Conservation (phyloP, 2,888 invertebrate genomes). For the Lasioglossum villosulum region DNA sequence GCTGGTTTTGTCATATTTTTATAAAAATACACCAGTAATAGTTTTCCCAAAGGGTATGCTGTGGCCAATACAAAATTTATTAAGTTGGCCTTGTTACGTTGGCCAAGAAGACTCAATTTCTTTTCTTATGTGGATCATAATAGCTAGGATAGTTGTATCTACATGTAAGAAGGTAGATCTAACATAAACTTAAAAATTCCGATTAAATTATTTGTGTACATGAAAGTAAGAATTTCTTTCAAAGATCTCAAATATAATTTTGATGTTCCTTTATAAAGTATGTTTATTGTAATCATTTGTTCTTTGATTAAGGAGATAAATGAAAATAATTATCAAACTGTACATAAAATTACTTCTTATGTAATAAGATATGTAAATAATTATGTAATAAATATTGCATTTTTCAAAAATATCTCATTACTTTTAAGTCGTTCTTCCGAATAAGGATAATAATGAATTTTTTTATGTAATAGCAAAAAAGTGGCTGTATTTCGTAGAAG, state of each 20-base stretch:
- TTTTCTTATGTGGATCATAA: slow-evolving; percentile 76
- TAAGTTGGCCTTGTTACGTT: slow-evolving; percentile 79
- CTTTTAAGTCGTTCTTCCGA: slow-evolving; percentile 4
- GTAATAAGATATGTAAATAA: slow-evolving; percentile 17
- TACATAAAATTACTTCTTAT: slow-evolving; percentile 37
- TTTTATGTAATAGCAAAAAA: slow-evolving; percentile 75
- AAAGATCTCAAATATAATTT: not conserved
- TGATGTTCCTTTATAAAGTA: not conserved
- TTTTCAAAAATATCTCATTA: slow-evolving; percentile 16
- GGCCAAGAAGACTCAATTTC: slow-evolving; percentile 77
- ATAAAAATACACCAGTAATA: slow-evolving; percentile 77
- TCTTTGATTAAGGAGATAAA: not conserved
- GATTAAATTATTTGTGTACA: slow-evolving; percentile 10
- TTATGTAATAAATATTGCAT: slow-evolving; percentile 14
- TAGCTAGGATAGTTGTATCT: slow-evolving; percentile 69
- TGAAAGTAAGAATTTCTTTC: slow-evolving; percentile 17
- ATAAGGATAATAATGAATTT: slow-evolving; percentile 42
- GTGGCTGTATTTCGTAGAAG: slow-evolving; percentile 78
- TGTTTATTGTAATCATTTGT: not conserved
- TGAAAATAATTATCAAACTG: slow-evolving; percentile 16
- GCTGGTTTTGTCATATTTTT: slow-evolving; percentile 70
- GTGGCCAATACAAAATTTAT: slow-evolving; percentile 77
- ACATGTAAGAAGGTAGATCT: slow-evolving; percentile 46
- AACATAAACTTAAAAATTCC: slow-evolving; percentile 24
- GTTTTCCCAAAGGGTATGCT: slow-evolving; percentile 75